Evolutionary conservation across 2,888 invertebrate species (phyloP).

Genomic region (Microctonus aethiopoides): DNA sequence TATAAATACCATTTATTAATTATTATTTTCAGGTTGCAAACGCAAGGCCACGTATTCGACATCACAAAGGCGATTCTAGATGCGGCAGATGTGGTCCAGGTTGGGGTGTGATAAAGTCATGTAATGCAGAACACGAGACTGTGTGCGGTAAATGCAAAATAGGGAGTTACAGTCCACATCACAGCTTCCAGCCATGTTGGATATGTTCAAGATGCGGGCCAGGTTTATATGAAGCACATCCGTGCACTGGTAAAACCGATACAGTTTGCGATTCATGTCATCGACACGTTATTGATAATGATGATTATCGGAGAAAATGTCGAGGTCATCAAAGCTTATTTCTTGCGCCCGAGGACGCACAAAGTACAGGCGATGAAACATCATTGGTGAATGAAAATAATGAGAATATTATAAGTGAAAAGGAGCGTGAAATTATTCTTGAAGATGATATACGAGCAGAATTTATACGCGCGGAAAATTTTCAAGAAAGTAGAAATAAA

Average conservation of each 20-base stretch:
- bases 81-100: constrained; percentile 67
- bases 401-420: constrained; percentile 37
- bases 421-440: constrained; percentile 52
- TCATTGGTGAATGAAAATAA: constrained; percentile 57
- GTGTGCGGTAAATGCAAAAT: constrained; percentile 61
- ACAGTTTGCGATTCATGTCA: constrained; percentile 67
- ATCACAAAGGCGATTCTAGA: constrained; percentile 57
- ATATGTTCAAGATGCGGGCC: constrained; percentile 66
- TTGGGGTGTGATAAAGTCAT: constrained; percentile 62
- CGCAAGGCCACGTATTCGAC: constrained; percentile 59
- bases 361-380: constrained; percentile 60
- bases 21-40: constrained; percentile 53
- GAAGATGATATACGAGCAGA: constrained; percentile 56
- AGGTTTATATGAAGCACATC: constrained; percentile 66
- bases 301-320: constrained; percentile 57
- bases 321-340: constrained; percentile 52
- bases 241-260: constrained; percentile 61
- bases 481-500: constrained; percentile 30
- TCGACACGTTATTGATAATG: constrained; percentile 55
- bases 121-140: constrained; percentile 61
- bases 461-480: constrained; percentile 32
- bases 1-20: background rate
- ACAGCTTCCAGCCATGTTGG: constrained; percentile 65
- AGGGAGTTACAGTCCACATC: constrained; percentile 66
- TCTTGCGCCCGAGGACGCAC: constrained; percentile 62